These are phyloP conservation scores for Stomorhina lunata DNA, from an alignment of 2,888 invertebrate species.

Conservation along the genomic window DNA sequence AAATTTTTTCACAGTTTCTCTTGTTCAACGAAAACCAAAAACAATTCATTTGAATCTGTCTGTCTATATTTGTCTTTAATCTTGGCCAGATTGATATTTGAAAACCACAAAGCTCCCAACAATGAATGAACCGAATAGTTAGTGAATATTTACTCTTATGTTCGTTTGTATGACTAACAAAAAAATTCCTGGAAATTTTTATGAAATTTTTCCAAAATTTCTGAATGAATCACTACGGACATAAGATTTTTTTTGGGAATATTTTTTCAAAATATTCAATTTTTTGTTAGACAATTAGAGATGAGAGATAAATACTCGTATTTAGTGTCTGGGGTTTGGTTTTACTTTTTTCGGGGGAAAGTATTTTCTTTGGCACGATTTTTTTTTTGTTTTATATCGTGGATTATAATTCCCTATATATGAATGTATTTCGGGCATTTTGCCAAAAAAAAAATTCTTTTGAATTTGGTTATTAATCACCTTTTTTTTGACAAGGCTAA, in stretches of 20 bases:
- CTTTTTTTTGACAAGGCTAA: no score
- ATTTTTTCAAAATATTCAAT: not conserved
- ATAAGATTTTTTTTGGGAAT: not conserved
- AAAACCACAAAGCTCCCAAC: slow-evolving; percentile 30
- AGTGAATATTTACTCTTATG: no score
- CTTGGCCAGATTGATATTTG: slow-evolving; percentile 18
- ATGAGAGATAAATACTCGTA: no score
- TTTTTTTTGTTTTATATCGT: no score
- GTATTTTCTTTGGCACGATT: no score
- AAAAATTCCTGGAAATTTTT: slow-evolving; percentile 43
- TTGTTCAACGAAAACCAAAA: slow-evolving; percentile 23
- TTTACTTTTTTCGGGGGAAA: no score
- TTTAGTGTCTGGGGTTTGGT: no score
- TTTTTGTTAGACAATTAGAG: not conserved
- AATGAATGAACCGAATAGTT: slow-evolving; percentile 5
- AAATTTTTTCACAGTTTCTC: slow-evolving; percentile 10
- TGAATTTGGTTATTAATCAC: no score
- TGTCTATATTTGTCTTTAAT: not conserved
- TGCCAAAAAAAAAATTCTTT: no score
- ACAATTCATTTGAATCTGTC: slow-evolving; percentile 38
- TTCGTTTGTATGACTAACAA: slow-evolving; percentile 29
- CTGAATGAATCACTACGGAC: slow-evolving; percentile 47
- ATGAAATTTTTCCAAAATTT: slow-evolving; percentile 45
- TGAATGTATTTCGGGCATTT: no score
- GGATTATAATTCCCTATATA: no score